Percentiles rank a stretch among this genome's conserved stretches.
Conservation (phyloP, 2,888 invertebrate species). For the Stenolophus ochropezus region DNA sequence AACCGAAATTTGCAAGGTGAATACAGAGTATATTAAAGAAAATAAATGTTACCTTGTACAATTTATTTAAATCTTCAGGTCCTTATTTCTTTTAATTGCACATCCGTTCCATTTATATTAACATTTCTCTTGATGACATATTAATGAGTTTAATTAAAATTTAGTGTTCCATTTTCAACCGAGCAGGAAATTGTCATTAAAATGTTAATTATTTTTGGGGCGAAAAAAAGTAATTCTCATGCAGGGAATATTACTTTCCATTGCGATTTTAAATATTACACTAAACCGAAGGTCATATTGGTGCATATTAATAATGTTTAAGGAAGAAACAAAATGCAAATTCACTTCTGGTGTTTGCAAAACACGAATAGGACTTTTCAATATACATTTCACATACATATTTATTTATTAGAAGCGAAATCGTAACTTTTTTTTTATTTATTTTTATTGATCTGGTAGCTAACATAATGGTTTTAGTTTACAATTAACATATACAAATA, state of each 20-base stretch:
- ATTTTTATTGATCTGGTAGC: too few relatives aligned
- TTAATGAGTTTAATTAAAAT: neutral
- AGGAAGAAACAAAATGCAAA: neutral
- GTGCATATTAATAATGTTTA: slow-evolving; percentile 2
- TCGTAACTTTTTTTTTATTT: too few relatives aligned
- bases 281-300: slow-evolving; percentile 21
- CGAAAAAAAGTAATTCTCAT: neutral
- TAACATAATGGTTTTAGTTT: too few relatives aligned
- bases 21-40: neutral
- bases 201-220: neutral
- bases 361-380: neutral
- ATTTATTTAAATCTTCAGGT: neutral
- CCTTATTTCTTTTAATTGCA: neutral
- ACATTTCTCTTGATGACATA: neutral
- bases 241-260: neutral
- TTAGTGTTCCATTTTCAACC: neutral
- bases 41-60: neutral
- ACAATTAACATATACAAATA: too few relatives aligned
- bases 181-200: neutral
- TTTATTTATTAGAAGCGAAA: too few relatives aligned
- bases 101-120: neutral
- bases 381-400: too few relatives aligned
- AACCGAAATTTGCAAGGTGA: too few relatives aligned
- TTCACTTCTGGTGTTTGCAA: slow-evolving; percentile 4
- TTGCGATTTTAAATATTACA: neutral